Conservation (phyloP, 2,888 invertebrate species). For the Ornithoptera priamus region DNA sequence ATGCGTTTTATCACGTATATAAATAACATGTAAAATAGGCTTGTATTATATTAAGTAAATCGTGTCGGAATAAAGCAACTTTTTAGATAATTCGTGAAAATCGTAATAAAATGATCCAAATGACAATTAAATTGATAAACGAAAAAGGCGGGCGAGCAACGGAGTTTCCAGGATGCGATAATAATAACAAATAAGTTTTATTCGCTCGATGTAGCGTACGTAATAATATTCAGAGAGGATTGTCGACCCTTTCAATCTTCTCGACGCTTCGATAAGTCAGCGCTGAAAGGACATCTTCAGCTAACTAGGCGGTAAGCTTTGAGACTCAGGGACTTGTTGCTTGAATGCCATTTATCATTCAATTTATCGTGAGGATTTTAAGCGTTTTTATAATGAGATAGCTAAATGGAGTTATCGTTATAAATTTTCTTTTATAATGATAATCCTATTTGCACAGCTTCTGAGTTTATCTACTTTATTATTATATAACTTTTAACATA, state of each 20-base stretch:
- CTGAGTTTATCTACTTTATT: no score
- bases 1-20: no score
- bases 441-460: neutral
- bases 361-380: slow-evolving; percentile 10
- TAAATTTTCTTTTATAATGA: neutral
- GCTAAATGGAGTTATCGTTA: no score
- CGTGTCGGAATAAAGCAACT: no score
- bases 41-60: no score
- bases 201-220: slow-evolving; percentile 19
- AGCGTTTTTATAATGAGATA: slow-evolving; percentile 16
- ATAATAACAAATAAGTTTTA: slow-evolving; percentile 28
- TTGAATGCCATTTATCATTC: slow-evolving; percentile 19
- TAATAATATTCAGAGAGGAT: slow-evolving; percentile 26
- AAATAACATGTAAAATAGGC: no score
- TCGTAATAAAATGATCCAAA: slow-evolving; percentile 4
- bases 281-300: slow-evolving; percentile 25
- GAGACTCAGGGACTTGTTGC: slow-evolving; percentile 22
- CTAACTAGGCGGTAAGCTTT: slow-evolving; percentile 24
- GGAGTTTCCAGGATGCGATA: slow-evolving; percentile 7
- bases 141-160: neutral
- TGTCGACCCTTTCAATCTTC: slow-evolving; percentile 28
- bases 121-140: slow-evolving; percentile 12
- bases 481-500: no score
- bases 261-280: slow-evolving; percentile 27
- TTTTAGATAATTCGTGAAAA: no score